Conservation (phyloP, 2,797 vertebrate species). For the Chaetodon trifasciatus region DNA sequence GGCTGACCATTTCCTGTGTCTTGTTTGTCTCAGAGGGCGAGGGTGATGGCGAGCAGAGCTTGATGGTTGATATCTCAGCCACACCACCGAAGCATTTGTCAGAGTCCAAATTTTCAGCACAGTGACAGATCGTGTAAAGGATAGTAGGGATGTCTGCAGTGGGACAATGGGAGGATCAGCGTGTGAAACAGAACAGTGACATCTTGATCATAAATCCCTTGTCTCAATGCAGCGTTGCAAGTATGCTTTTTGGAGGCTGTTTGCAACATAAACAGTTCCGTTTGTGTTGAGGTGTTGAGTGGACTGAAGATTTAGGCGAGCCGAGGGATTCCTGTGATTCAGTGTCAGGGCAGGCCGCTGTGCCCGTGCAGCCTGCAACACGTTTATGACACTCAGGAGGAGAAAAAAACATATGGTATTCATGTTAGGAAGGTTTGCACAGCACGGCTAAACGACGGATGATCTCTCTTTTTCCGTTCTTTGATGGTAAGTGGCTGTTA, state of each 20-base stretch:
- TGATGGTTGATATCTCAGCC: conserved; percentile 14
- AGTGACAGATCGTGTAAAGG: background rate
- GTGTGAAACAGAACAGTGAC: conserved; percentile 15
- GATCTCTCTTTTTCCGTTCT: conserved; percentile 69
- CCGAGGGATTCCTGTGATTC: conserved; percentile 74
- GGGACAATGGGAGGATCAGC: conserved; percentile 2
- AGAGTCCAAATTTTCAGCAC: conserved; percentile 11
- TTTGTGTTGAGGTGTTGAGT: conserved; percentile 81
- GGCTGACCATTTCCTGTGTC: conserved; percentile 51
- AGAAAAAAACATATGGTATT: conserved; percentile 73
- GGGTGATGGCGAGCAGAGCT: conserved; percentile 15
- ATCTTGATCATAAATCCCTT: conserved; percentile 67
- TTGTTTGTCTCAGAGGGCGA: conserved; percentile 45
- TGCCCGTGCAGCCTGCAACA: conserved; percentile 69
- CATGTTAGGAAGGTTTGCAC: conserved; percentile 71
- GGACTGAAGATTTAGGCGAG: conserved; percentile 77
- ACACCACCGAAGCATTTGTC: conserved; percentile 11
- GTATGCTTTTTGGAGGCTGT: conserved; percentile 61
- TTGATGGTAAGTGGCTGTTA: conserved; percentile 74
- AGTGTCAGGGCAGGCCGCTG: conserved; percentile 73
- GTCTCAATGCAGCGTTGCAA: conserved; percentile 51
- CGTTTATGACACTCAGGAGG: conserved; percentile 78
- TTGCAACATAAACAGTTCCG: conserved; percentile 78
- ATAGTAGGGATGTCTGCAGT: background rate
- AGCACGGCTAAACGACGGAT: conserved; percentile 54